Conservation (phyloP, 2,888 invertebrate genomes). For the Agrilus cyanescens region DNA sequence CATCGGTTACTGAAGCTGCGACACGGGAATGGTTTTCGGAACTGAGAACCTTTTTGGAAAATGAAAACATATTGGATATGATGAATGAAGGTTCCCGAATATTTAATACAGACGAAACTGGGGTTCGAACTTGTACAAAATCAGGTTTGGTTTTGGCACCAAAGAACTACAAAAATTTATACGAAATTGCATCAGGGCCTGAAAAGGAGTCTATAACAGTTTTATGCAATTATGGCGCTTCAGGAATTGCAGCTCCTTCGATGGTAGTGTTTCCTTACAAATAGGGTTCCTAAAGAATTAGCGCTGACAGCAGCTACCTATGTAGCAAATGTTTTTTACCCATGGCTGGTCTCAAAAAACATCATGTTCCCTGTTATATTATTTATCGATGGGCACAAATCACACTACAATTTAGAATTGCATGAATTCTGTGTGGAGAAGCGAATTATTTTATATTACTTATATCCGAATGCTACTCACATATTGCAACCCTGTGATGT, state of each 20-base stretch:
- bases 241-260: conserved; percentile 9
- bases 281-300: conserved; percentile 13
- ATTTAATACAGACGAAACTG: conserved; percentile 5
- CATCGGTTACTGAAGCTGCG: conserved; percentile 16
- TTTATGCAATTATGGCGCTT: conserved; percentile 4
- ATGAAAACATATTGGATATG: conserved; percentile 5
- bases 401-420: neutral
- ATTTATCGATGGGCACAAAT: too few species aligned
- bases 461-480: conserved; percentile 4
- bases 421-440: conserved; percentile 2
- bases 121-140: conserved; percentile 1
- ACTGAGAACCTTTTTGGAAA: conserved; percentile 5
- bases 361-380: conserved; percentile 1
- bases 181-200: conserved; percentile 4
- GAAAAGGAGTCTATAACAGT: conserved; percentile 5
- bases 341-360: conserved; percentile 9
- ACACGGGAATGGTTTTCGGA: conserved; percentile 18
- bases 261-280: conserved; percentile 17
- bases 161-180: conserved; percentile 2
- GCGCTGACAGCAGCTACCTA: conserved; percentile 14
- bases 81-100: conserved; percentile 5
- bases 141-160: conserved; percentile 6
- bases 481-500: conserved; percentile 5
- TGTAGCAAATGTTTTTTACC: conserved; percentile 13
- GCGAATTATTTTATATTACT: conserved; percentile 2